phyloP scores from a whole-genome alignment of 2,888 invertebrate genomes.

The Syrphus vitripennis region DNA sequence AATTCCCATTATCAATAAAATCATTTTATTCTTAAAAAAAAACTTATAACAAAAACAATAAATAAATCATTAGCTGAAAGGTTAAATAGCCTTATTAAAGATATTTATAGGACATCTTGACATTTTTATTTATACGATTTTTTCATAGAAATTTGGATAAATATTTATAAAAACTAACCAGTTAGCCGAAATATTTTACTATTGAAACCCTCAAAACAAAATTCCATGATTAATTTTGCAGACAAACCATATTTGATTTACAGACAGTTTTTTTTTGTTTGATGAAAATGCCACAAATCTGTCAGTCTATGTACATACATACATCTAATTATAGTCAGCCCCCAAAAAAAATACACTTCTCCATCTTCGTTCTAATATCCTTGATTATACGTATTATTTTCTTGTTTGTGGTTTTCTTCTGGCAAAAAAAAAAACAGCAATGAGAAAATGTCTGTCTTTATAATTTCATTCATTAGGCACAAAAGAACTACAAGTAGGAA shows the following conservation, averaged over 20 bases:
- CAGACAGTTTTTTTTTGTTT: background rate
- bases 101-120: too few species aligned
- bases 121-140: too few species aligned
- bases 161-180: too few species aligned
- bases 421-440: background rate
- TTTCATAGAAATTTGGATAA: too few species aligned
- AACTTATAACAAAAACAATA: too few species aligned
- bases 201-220: too few species aligned
- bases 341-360: background rate
- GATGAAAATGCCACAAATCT: constrained; percentile 7
- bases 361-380: constrained; percentile 12
- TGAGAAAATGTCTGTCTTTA: background rate
- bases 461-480: constrained; percentile 30
- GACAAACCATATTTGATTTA: constrained; percentile 9
- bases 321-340: background rate
- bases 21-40: too few species aligned
- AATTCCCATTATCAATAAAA: too few species aligned
- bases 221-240: too few species aligned
- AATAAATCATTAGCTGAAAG: too few species aligned
- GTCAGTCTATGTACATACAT: background rate
- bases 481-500: background rate
- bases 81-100: too few species aligned
- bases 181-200: too few species aligned
- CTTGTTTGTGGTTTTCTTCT: constrained; percentile 39
- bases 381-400: constrained; percentile 50